Conservation (phyloP, 2,888 invertebrate genomes). For the Linnaemya tessellans region DNA sequence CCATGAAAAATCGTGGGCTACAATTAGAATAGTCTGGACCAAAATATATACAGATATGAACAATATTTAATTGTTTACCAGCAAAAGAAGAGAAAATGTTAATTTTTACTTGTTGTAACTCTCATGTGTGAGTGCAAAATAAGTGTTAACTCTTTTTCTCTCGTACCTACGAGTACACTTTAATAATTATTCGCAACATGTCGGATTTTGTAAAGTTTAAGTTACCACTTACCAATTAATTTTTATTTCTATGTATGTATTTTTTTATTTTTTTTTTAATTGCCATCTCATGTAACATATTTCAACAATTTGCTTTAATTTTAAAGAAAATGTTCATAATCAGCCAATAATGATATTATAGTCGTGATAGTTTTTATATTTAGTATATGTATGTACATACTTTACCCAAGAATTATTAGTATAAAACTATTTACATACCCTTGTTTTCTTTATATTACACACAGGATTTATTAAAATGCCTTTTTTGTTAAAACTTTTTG, state of each 20-base stretch:
- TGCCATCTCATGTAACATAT: background rate
- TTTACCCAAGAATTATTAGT: constrained; percentile 54
- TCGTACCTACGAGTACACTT: too few relatives aligned
- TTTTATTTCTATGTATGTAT: background rate
- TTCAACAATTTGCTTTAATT: background rate
- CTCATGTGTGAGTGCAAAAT: too few relatives aligned
- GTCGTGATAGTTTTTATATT: background rate
- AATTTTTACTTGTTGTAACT: too few relatives aligned
- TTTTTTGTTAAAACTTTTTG: constrained; percentile 55
- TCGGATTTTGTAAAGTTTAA: background rate
- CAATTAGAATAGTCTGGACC: too few relatives aligned
- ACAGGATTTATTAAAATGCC: constrained; percentile 53
- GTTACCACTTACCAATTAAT: background rate
- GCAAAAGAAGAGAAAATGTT: too few relatives aligned
- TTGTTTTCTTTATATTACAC: constrained; percentile 62
- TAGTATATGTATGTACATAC: constrained; percentile 20
- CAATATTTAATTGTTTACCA: too few relatives aligned
- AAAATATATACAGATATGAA: too few relatives aligned
- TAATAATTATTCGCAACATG: background rate
- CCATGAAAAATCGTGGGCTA: too few relatives aligned
- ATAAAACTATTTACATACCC: constrained; percentile 68
- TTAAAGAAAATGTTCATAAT: background rate
- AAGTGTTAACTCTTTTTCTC: too few relatives aligned
- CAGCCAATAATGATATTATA: background rate
- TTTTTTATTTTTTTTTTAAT: background rate